phyloP scores from a whole-genome alignment of 2,888 invertebrate genomes.

The Cephus sareptanus region DNA sequence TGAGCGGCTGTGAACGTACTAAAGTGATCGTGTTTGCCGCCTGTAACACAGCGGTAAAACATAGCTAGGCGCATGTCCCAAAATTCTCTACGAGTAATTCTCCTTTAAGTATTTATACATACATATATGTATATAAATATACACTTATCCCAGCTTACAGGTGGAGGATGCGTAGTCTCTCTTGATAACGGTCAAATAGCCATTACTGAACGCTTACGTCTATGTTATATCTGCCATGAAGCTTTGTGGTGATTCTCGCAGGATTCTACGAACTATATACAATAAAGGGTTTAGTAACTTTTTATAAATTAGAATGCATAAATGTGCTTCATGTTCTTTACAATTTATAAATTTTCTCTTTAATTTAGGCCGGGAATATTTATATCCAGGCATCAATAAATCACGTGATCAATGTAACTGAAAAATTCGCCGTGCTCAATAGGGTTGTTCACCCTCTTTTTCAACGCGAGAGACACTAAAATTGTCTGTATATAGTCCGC shows the following conservation, averaged over 20 bases:
- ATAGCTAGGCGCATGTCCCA: background rate
- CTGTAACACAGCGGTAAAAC: background rate
- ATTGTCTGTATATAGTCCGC: background rate
- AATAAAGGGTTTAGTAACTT: background rate
- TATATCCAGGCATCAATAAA: background rate
- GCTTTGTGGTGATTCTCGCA: background rate
- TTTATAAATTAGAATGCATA: background rate
- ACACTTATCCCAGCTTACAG: background rate
- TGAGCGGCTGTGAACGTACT: background rate
- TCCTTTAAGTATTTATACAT: background rate
- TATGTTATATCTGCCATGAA: background rate
- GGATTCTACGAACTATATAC: background rate
- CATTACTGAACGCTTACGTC: background rate
- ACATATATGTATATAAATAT: background rate
- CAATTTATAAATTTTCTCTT: background rate
- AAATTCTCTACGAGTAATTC: background rate
- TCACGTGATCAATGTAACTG: background rate
- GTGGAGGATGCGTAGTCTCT: background rate
- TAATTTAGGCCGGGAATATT: background rate
- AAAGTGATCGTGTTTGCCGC: background rate
- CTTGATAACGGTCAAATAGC: background rate
- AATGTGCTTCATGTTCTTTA: background rate
- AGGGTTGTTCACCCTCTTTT: background rate
- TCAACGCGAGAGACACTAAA: background rate
- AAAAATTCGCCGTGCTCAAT: background rate